phyloP scores from a whole-genome alignment of 2,797 vertebrate genomes.

The Anableps anableps region DNA sequence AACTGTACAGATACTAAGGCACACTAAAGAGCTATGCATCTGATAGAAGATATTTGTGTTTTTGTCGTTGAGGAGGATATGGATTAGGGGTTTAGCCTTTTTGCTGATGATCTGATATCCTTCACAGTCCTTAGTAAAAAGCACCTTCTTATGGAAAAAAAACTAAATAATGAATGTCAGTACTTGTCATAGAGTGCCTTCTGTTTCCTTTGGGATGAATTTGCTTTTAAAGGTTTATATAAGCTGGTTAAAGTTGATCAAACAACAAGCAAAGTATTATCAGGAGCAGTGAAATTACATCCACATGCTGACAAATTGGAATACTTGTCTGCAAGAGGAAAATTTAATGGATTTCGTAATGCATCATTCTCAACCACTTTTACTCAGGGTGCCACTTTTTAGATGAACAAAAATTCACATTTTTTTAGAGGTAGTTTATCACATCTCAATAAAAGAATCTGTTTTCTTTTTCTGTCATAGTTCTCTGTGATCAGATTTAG shows the following conservation, averaged over 20 bases:
- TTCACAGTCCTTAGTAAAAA: neutral
- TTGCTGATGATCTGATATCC: neutral
- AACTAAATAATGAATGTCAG: neutral
- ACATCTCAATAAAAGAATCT: neutral
- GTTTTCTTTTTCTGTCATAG: neutral
- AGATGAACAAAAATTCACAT: neutral
- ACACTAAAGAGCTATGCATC: neutral
- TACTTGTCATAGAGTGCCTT: neutral
- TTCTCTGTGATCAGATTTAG: neutral
- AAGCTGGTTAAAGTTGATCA: neutral
- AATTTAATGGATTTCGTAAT: neutral
- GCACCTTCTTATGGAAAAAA: neutral
- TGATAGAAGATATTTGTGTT: neutral
- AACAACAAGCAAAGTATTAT: neutral
- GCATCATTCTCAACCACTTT: neutral
- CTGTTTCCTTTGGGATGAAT: neutral
- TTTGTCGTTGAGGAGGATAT: neutral
- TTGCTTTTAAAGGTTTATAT: neutral
- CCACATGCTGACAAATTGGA: neutral
- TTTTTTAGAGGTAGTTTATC: neutral
- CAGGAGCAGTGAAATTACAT: neutral
- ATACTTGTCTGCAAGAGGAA: neutral
- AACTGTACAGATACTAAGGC: neutral
- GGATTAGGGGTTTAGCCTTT: neutral
- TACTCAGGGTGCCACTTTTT: neutral